Percentiles rank a stretch among this genome's conserved stretches.
These are phyloP conservation scores for Tetragonula clypearis DNA, from an alignment of 1,140 invertebrate species.

Conservation along the genomic window DNA sequence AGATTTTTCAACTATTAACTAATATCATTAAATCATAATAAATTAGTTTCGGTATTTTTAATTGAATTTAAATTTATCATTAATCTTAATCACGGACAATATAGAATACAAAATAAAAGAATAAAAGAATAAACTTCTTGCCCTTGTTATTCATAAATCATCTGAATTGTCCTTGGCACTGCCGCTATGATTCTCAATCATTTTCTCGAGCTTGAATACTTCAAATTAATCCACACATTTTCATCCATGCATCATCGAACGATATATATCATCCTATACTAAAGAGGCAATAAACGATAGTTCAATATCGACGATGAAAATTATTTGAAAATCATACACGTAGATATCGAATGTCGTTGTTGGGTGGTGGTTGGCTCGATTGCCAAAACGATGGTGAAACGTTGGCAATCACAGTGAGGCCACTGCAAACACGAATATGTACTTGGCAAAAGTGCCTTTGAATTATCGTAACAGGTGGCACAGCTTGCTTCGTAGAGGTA, in stretches of 20 bases:
- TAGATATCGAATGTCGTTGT: background rate
- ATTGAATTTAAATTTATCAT: too few species aligned
- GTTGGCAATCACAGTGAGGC: background rate
- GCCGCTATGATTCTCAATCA: background rate
- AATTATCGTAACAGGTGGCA: background rate
- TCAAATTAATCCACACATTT: background rate
- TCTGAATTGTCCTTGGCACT: background rate
- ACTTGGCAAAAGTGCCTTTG: background rate
- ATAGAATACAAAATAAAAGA: too few species aligned
- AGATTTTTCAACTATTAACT: too few species aligned
- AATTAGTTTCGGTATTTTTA: too few species aligned
- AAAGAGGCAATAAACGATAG: background rate
- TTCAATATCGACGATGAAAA: background rate
- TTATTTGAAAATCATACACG: background rate
- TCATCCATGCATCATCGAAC: background rate
- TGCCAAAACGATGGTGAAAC: constrained; percentile 14
- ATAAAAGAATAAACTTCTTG: too few species aligned
- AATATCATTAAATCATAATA: too few species aligned
- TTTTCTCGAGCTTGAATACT: background rate
- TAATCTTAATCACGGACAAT: too few species aligned
- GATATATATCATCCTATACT: background rate
- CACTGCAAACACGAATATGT: background rate
- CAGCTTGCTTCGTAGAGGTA: background rate
- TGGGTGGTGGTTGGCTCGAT: background rate
- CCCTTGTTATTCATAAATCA: background rate